These are phyloP conservation scores for Catharus minimus DNA, from an alignment of 2,113 vertebrate genomes.

Conservation along the genomic window DNA sequence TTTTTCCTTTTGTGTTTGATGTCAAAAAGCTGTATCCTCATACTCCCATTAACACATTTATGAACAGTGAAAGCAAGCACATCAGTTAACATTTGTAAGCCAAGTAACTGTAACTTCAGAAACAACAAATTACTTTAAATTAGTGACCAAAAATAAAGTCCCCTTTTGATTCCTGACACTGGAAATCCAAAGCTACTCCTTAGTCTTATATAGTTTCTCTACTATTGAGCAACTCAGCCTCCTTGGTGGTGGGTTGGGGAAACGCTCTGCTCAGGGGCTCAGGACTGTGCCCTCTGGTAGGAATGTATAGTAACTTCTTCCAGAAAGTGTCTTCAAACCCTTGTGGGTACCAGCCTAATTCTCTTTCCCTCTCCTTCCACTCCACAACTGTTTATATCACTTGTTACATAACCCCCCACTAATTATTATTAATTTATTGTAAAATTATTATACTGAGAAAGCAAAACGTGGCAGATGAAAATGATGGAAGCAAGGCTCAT, in stretches of 20 bases:
- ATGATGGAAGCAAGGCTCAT: conserved; percentile 10
- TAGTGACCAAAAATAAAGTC: background rate
- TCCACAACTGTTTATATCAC: background rate
- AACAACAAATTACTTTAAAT: background rate
- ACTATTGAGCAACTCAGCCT: background rate
- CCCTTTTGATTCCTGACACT: background rate
- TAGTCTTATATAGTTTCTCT: background rate
- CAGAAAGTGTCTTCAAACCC: background rate
- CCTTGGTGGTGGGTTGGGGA: background rate
- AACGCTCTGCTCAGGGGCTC: background rate
- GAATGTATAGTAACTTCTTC: background rate
- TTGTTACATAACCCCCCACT: background rate
- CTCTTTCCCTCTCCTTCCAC: background rate
- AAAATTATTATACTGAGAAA: background rate
- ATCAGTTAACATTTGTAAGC: background rate
- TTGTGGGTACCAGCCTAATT: background rate
- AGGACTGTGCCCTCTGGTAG: background rate
- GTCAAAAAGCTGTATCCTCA: background rate
- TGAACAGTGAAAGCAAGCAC: background rate
- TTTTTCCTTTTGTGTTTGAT: background rate
- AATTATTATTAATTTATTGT: background rate
- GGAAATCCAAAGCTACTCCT: background rate
- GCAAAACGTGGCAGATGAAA: background rate
- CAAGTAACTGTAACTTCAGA: background rate
- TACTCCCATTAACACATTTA: background rate